These are phyloP conservation scores for Diadegma fenestrale DNA, from an alignment of 2,888 invertebrate species.

Conservation along the genomic window DNA sequence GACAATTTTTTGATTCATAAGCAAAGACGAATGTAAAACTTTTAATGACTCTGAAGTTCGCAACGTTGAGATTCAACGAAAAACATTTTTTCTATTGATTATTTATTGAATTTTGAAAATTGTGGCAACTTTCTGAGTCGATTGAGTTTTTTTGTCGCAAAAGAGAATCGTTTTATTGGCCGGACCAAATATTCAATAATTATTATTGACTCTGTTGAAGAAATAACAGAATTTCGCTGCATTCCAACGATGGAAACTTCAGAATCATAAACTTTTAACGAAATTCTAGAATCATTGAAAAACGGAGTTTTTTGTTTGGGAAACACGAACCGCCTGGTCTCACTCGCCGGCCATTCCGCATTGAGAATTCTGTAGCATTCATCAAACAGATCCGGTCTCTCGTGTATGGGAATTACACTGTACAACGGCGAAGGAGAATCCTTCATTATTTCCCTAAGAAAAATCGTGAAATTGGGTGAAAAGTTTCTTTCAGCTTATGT, in stretches of 20 bases:
- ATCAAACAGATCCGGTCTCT: constrained; percentile 89
- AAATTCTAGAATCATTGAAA: background rate
- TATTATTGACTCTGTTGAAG: too few relatives aligned
- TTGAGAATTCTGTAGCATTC: constrained; percentile 92
- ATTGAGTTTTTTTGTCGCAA: too few relatives aligned
- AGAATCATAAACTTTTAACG: background rate
- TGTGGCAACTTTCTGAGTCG: too few relatives aligned
- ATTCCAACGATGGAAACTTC: too few relatives aligned
- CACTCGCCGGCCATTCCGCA: constrained; percentile 95
- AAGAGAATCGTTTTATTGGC: too few relatives aligned
- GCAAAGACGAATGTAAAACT: too few relatives aligned
- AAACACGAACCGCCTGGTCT: constrained; percentile 88
- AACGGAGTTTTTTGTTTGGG: background rate
- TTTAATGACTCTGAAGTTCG: too few relatives aligned
- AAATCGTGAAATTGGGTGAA: background rate
- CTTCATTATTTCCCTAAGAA: constrained; percentile 76
- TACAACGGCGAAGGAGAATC: constrained; percentile 73
- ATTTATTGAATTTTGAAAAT: too few relatives aligned
- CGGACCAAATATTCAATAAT: too few relatives aligned
- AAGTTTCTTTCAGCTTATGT: background rate
- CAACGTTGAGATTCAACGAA: too few relatives aligned
- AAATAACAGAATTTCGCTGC: too few relatives aligned
- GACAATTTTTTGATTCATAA: background rate
- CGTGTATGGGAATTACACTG: constrained; percentile 89
- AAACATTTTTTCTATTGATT: too few relatives aligned